Percentiles rank a stretch among this genome's conserved stretches.
phyloP scores from a whole-genome alignment of 2,113 vertebrate species.

The Paradoxurus hermaphroditus region DNA sequence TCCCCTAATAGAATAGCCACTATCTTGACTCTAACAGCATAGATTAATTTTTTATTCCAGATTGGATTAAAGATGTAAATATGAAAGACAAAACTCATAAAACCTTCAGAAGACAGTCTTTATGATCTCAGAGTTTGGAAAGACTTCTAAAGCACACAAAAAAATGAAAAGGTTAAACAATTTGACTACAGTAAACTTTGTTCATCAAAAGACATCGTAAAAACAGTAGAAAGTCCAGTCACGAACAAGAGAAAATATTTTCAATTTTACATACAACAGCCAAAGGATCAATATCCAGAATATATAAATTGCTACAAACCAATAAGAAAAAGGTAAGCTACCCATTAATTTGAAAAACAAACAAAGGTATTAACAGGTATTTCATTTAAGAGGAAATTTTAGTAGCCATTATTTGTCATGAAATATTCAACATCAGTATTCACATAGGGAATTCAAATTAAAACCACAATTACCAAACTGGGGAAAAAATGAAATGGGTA shows the following conservation, averaged over 20 bases:
- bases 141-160: neutral
- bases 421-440: neutral
- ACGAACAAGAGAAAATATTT: neutral
- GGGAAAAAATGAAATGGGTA: neutral
- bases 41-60: neutral
- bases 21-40: neutral
- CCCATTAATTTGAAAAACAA: neutral
- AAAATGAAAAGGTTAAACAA: neutral
- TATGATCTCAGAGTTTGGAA: neutral
- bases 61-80: neutral
- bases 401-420: neutral
- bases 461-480: neutral
- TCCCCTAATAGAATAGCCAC: neutral
- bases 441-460: neutral
- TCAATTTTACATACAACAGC: neutral
- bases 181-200: neutral
- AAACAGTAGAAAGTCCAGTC: neutral
- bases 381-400: neutral
- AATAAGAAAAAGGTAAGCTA: neutral
- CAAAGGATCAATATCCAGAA: neutral
- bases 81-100: neutral
- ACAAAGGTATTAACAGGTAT: neutral
- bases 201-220: neutral
- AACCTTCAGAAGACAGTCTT: neutral
- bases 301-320: neutral